Evolutionary conservation across 2,797 vertebrate genomes (phyloP), one percentile per base, ranked within the genome.

Genomic region (Catamblyrhynchus diadema): DNA sequence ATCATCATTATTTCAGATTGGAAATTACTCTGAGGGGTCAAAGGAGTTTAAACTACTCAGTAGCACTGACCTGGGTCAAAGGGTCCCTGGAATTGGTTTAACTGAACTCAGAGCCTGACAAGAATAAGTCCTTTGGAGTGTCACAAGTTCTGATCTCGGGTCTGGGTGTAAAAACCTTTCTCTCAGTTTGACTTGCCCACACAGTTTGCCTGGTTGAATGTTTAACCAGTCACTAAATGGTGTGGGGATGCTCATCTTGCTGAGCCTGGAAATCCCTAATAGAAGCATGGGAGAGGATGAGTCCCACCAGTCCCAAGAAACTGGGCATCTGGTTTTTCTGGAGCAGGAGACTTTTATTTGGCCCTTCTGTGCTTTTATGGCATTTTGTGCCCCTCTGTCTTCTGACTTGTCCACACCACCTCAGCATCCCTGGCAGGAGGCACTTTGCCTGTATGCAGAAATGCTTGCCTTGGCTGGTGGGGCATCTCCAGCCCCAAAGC

Each of bases 121-220:
- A 0, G 0, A 19, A 8, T 10, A 37, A n/a, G 6, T 42, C 18
- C 12, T 44, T 10, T 17, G 47, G 21, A 22, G 25, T 3, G 3
- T 37, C 67, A 79, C 25, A 41, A 23, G 22, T 23, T 33, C 39
- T 74, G 45, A 64, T 66, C 22, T 23, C 14, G 3, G 24, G 8
- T 42, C 21, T 33, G 16, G 1, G 0, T 61, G n/a, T 71, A 25
- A 25, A 73, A 70, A 4, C 15, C 8, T 35, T 17, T 59, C 75
- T 53, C 23, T 17, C 35, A 54, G 20, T 35, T 20, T 4, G 6
- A 4, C 78, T 51, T 66, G n/a, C 32, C 42, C 66, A 2, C 1
- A 1, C 33, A 57, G 35, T 61, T 80, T 70, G 32, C 32, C 37
- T 51, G 14, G 28, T 24, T 72, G 66, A 72, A 64, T 85, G 9